phyloP scores from a whole-genome alignment of 2,797 vertebrate species.

The Chloroceryle amazona region DNA sequence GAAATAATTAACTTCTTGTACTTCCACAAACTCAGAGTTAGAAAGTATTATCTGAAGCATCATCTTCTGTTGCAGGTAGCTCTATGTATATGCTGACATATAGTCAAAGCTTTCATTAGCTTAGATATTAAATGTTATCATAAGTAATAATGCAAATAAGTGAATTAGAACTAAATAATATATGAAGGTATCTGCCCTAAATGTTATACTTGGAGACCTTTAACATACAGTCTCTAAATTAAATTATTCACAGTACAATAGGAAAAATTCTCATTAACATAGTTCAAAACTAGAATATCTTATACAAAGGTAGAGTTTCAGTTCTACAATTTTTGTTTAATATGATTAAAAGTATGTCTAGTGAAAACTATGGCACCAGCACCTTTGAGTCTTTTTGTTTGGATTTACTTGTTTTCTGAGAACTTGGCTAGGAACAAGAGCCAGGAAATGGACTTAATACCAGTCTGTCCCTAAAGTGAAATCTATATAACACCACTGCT shows the following conservation, averaged over 20 bases:
- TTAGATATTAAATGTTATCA: background rate
- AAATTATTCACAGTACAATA: background rate
- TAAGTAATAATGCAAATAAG: background rate
- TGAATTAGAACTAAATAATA: background rate
- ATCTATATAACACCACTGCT: rapidly evolving
- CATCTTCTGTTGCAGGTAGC: background rate
- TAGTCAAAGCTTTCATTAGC: background rate
- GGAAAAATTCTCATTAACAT: background rate
- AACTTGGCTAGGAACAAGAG: background rate
- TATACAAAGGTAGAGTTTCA: background rate
- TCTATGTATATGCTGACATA: background rate
- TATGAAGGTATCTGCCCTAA: background rate
- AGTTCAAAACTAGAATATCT: background rate
- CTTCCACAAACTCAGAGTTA: background rate
- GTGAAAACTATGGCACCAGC: background rate
- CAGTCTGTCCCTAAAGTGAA: background rate
- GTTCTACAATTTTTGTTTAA: background rate
- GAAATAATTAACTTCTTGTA: background rate
- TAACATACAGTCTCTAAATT: background rate
- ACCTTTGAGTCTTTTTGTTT: background rate
- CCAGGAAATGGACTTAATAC: background rate
- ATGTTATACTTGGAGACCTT: background rate
- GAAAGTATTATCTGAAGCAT: background rate
- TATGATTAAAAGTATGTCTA: background rate
- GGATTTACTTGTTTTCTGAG: background rate